Evolutionary conservation across 2,113 vertebrate species (phyloP).

Genomic region (Danio rerio): GRCz12tu NC_133184.1:32702501-32703000

Average conservation of each 20-base stretch:
- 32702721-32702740: conserved; percentile 65
- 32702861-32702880: conserved; percentile 63
- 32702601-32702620: not conserved
- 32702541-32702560: too few species aligned
- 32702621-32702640: not conserved
- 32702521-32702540: too few species aligned
- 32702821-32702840: conserved; percentile 63
- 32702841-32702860: conserved; percentile 60
- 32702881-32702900: conserved; percentile 70
- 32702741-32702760: conserved; percentile 63
- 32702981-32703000: conserved; percentile 83
- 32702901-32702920: conserved; percentile 67
- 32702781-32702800: conserved; percentile 49
- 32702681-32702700: not conserved
- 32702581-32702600: too few species aligned
- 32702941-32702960: conserved; percentile 71
- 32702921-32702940: conserved; percentile 76
- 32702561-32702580: too few species aligned
- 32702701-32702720: not conserved
- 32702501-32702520: too few species aligned
- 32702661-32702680: not conserved
- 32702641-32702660: not conserved
- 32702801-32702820: conserved; percentile 65
- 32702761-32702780: conserved; percentile 68
- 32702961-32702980: conserved; percentile 77